Evolutionary conservation across 2,797 vertebrate genomes (phyloP).

Genomic region (Sylvilagus floridanus): DNA sequence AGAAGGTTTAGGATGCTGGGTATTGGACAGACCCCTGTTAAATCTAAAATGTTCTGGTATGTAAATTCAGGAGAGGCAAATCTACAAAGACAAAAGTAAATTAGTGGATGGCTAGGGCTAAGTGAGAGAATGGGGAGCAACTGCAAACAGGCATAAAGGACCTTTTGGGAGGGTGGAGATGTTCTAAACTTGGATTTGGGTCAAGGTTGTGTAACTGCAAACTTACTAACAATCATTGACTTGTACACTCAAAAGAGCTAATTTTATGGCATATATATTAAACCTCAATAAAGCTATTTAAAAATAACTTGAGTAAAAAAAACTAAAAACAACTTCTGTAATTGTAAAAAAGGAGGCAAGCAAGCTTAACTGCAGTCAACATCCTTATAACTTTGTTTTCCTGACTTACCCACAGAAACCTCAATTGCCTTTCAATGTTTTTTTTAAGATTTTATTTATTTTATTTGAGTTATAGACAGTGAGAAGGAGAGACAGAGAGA

Average conservation of each 20-base stretch:
- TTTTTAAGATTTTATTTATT: too few relatives aligned
- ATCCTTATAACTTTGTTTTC: background rate
- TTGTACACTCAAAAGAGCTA: constrained; percentile 17
- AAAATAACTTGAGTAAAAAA: background rate
- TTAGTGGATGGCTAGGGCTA: background rate
- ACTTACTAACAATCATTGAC: constrained; percentile 43
- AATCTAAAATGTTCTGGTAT: background rate
- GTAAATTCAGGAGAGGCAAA: background rate
- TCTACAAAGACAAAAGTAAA: background rate
- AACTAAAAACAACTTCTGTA: background rate
- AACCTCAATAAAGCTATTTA: constrained; percentile 28
- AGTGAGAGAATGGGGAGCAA: background rate
- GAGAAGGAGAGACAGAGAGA: too few relatives aligned
- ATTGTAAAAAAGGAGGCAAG: too few relatives aligned
- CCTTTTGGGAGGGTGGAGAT: background rate
- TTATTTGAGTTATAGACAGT: too few relatives aligned
- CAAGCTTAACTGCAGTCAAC: background rate
- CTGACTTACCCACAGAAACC: background rate
- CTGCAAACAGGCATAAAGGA: background rate
- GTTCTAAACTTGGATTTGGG: constrained; percentile 16
- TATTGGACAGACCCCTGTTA: background rate
- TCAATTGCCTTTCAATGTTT: background rate
- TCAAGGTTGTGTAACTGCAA: background rate
- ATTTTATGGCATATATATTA: constrained; percentile 33
- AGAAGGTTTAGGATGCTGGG: constrained; percentile 8